Evolutionary conservation across 2,113 vertebrate genomes (phyloP), one percentile per base, ranked within the genome.

Genomic region (Daphoenositta chrysoptera): DNA sequence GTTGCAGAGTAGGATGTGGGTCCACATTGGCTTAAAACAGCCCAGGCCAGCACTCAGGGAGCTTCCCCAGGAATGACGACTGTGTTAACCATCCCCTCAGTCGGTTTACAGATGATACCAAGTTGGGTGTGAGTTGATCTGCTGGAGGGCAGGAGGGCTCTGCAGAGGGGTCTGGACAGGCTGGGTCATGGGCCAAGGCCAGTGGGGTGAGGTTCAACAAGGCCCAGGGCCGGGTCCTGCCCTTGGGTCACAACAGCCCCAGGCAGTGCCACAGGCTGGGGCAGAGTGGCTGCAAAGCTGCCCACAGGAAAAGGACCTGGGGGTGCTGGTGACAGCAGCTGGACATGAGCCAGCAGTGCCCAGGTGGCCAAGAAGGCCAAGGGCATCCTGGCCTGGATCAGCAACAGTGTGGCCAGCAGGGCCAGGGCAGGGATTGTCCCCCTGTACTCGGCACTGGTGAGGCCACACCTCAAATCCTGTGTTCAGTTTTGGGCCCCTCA

Each of bases 371-470:
- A 63, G 48, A 35, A 65, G 26, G n/a, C 18, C 37, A 66, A 19
- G 1, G 9, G n/a, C 53, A 81, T 37, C 40, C 78, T 84, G 78
- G 30, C 14, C 11, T 56, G 13, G 1, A 4, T 1, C 47, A 72
- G 42, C 2, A 63, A 14, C 1, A 1, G 13, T 40, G 39, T 69
- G 48, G 18, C 5, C 75, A 78, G 75, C 35, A 73, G 75, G 58
- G 53, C 0, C 7, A 85, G 47, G 27, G 17, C 45, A 45, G 33
- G 18, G 47, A 63, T 64, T 3, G 2, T 9, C 0, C 3, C 2
- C 3, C 8, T 44, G 4, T 37, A 5, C 7, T 51, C 0, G 0
- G 21, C 8, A 31, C 20, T 39, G 39, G 39, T 39, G 39, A 39
- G 39, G 39, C 39, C 39, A 39, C 39, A 39, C 39, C 40, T 63